Conservation (phyloP, 1,140 invertebrate species). For the Hyles vespertilio region DNA sequence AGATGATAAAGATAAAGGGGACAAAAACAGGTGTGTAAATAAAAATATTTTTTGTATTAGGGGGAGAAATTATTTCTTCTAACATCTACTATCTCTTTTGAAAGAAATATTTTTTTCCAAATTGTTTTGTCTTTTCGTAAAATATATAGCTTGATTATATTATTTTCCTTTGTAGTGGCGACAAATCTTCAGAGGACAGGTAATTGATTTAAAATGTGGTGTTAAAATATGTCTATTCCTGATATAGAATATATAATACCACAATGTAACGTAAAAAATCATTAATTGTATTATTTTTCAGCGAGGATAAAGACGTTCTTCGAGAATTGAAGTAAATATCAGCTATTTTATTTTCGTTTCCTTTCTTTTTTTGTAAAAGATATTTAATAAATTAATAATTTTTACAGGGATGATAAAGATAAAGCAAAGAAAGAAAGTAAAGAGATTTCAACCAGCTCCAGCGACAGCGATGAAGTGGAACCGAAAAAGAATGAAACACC, state of each 20-base stretch:
- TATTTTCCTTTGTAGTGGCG: neutral
- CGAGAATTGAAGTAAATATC: constrained; percentile 6
- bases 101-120: too few relatives aligned
- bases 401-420: too few relatives aligned
- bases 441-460: constrained; percentile 2
- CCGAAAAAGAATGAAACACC: constrained; percentile 19
- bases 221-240: neutral
- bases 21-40: constrained; percentile 13
- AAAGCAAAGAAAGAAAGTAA: too few relatives aligned
- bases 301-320: constrained; percentile 11
- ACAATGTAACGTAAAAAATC: too few relatives aligned
- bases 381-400: neutral
- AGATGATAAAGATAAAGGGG: constrained; percentile 21
- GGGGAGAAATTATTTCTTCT: too few relatives aligned
- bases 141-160: neutral
- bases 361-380: neutral
- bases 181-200: constrained; percentile 12
- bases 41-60: neutral
- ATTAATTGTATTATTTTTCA: neutral
- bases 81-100: too few relatives aligned
- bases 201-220: neutral
- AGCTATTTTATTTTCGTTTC: neutral
- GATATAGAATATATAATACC: too few relatives aligned
- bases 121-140: too few relatives aligned
- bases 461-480: constrained; percentile 11